phyloP scores from a whole-genome alignment of 2,113 vertebrate genomes.

The Aleadryas rufinucha region DNA sequence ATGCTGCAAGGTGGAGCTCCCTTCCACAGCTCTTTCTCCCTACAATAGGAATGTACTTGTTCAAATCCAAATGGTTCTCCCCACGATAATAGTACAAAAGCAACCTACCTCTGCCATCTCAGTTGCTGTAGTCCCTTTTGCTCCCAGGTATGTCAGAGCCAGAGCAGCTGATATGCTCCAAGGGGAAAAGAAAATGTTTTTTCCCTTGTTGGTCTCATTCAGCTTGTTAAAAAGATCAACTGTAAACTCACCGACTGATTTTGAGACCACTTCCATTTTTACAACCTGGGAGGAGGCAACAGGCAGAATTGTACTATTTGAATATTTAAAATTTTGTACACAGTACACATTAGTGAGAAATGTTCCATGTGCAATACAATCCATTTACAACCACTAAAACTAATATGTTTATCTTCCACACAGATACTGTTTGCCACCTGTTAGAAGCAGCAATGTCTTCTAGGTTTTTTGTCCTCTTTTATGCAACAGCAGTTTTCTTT shows the following conservation, averaged over 20 bases:
- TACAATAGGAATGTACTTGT: background rate
- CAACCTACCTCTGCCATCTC: slow-evolving; percentile 84
- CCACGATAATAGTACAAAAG: accelerated
- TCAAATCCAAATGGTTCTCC: background rate
- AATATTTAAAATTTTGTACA: background rate
- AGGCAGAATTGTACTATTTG: background rate
- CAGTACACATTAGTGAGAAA: background rate
- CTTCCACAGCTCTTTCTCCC: background rate
- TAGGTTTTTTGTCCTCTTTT: background rate
- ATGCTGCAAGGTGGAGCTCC: background rate
- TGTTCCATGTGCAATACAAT: background rate
- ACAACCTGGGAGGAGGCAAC: background rate
- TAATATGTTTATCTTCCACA: background rate
- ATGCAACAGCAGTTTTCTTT: background rate
- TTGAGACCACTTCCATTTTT: slow-evolving; percentile 76
- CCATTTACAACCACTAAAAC: background rate
- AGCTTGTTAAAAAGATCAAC: slow-evolving; percentile 80
- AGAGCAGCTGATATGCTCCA: slow-evolving; percentile 86
- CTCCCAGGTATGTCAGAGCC: slow-evolving; percentile 82
- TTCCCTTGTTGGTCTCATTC: slow-evolving; percentile 21
- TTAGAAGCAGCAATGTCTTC: background rate
- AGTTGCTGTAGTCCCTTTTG: slow-evolving; percentile 77
- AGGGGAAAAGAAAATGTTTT: slow-evolving; percentile 86
- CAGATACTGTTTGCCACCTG: background rate
- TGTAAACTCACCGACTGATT: slow-evolving; percentile 78